phyloP scores from a whole-genome alignment of 2,113 vertebrate genomes.

The Varanus salvator region DNA sequence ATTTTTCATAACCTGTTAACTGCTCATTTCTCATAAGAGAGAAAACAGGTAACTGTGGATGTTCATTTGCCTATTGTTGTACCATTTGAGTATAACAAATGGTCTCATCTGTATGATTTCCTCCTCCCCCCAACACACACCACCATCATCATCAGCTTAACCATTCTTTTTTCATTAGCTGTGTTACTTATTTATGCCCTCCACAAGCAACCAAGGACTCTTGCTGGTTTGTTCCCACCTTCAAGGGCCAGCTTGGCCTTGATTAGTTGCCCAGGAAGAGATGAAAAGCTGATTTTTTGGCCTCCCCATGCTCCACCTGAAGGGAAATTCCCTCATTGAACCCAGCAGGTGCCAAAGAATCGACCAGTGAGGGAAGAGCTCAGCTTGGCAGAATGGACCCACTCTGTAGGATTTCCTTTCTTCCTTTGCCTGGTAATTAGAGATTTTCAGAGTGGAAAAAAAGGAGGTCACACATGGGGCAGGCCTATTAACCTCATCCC shows the following conservation, averaged over 20 bases:
- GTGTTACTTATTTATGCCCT: slow-evolving; percentile 5
- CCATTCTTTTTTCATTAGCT: slow-evolving; percentile 12
- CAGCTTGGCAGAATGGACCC: not conserved
- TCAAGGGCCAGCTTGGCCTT: not conserved
- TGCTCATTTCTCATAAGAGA: slow-evolving; percentile 65
- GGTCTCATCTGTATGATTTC: slow-evolving; percentile 41
- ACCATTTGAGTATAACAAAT: slow-evolving; percentile 41
- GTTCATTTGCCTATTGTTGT: slow-evolving; percentile 75
- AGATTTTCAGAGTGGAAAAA: slow-evolving; percentile 40
- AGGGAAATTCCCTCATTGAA: not conserved
- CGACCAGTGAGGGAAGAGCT: not conserved
- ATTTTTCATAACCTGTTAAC: slow-evolving; percentile 70
- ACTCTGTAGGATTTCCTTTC: not conserved
- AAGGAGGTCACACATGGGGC: slow-evolving; percentile 51
- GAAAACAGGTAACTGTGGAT: slow-evolving; percentile 55
- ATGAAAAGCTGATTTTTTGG: not conserved
- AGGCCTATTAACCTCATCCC: slow-evolving; percentile 60
- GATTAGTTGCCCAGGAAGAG: not conserved
- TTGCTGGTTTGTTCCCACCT: not conserved
- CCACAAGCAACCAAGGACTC: not conserved
- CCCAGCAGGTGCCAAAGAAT: not conserved
- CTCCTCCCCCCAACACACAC: not conserved
- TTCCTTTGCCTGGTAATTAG: slow-evolving; percentile 52
- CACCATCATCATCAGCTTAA: not conserved
- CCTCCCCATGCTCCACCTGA: not conserved